Conservation (phyloP, 2,113 vertebrate genomes). For the Laticauda colubrina region DNA sequence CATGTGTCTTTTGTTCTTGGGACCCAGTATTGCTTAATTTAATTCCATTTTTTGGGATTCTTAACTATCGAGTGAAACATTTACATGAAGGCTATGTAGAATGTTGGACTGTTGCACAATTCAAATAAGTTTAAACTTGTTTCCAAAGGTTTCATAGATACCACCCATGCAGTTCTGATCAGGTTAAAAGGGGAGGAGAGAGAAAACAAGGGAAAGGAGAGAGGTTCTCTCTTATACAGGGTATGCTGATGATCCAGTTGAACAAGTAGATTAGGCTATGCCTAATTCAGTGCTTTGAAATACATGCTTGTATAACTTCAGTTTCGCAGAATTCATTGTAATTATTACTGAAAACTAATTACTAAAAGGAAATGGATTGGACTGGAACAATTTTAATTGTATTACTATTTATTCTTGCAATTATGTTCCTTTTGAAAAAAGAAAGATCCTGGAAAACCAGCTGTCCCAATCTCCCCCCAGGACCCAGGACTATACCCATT, state of each 20-base stretch:
- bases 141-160: no score
- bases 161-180: no score
- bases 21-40: neutral
- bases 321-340: neutral
- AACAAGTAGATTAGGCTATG: no score
- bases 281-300: no score
- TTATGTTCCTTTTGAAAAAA: neutral
- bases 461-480: conserved; percentile 45
- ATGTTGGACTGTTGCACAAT: no score
- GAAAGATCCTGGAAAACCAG: conserved; percentile 12
- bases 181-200: no score
- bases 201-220: no score
- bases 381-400: neutral
- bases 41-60: neutral
- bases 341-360: neutral
- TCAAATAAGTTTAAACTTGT: no score
- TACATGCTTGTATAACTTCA: neutral
- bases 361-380: neutral
- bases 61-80: no score
- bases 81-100: no score
- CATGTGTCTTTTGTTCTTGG: neutral
- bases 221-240: no score
- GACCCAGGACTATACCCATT: conserved; percentile 56
- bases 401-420: neutral
- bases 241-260: no score